Evolutionary conservation across 2,113 vertebrate species (phyloP).

Genomic region (Saimiri boliviensis): DNA sequence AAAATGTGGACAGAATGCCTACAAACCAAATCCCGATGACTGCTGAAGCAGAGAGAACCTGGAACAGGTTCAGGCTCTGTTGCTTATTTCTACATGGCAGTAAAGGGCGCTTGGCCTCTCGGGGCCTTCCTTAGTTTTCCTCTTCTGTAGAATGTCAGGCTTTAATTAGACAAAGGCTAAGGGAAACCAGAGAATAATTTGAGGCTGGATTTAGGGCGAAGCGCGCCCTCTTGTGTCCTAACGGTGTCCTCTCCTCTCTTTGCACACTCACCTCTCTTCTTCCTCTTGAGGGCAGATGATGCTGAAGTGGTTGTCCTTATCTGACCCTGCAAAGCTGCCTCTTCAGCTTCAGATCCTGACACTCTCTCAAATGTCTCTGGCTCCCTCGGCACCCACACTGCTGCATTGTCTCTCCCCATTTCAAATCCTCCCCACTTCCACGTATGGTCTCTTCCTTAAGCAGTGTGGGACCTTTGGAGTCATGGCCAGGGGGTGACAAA

Average conservation of each 20-base stretch:
- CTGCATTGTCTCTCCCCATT: not conserved
- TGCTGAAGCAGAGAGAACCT: not conserved
- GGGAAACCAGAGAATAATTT: not conserved
- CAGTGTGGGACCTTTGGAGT: not conserved
- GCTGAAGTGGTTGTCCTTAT: not conserved
- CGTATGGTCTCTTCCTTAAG: not conserved
- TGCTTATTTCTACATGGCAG: not conserved
- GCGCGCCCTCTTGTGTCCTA: conserved; percentile 72
- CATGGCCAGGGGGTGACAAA: not conserved
- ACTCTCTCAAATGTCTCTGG: not conserved
- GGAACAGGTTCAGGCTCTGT: not conserved
- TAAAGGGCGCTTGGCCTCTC: not conserved
- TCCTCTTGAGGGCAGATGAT: not conserved
- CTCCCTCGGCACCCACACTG: not conserved
- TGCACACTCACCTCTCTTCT: not conserved
- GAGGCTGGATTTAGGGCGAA: conserved; percentile 1
- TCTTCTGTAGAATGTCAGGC: not conserved
- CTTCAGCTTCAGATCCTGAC: not conserved
- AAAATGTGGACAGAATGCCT: not conserved
- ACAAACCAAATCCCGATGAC: not conserved
- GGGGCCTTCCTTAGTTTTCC: not conserved
- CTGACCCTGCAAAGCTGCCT: not conserved
- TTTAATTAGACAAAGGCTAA: conserved; percentile 46
- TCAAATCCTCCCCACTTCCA: not conserved
- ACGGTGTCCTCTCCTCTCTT: not conserved